Conservation (phyloP, 2,888 invertebrate genomes). For the Metopia argyrocephala region DNA sequence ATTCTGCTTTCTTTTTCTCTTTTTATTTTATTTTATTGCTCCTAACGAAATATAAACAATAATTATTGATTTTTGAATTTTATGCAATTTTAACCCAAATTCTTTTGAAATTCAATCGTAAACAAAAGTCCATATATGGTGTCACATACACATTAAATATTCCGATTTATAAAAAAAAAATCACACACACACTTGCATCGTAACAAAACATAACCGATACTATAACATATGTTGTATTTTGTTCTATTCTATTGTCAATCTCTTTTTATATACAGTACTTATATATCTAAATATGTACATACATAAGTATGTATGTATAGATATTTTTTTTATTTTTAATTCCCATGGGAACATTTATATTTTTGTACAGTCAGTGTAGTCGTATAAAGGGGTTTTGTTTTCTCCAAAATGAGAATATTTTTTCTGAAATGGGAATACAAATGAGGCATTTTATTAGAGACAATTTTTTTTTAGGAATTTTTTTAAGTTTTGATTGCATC, state of each 20-base stretch:
- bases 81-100: background rate
- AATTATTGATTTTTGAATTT: background rate
- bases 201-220: background rate
- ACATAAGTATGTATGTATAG: too few relatives aligned
- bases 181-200: background rate
- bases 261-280: too few relatives aligned
- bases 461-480: too few relatives aligned
- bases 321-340: background rate
- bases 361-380: too few relatives aligned
- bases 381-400: too few relatives aligned
- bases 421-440: too few relatives aligned
- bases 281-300: too few relatives aligned
- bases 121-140: background rate
- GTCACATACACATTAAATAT: background rate
- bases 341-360: background rate
- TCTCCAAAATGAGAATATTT: too few relatives aligned
- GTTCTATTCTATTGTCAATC: background rate
- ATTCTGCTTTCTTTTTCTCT: too few relatives aligned
- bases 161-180: background rate
- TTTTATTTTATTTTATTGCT: too few relatives aligned
- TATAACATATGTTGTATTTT: background rate
- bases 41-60: background rate
- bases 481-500: too few relatives aligned
- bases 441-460: too few relatives aligned
- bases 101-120: background rate